Evolutionary conservation across 2,113 vertebrate genomes (phyloP).

Genomic region (Myiozetetes cayanensis): DNA sequence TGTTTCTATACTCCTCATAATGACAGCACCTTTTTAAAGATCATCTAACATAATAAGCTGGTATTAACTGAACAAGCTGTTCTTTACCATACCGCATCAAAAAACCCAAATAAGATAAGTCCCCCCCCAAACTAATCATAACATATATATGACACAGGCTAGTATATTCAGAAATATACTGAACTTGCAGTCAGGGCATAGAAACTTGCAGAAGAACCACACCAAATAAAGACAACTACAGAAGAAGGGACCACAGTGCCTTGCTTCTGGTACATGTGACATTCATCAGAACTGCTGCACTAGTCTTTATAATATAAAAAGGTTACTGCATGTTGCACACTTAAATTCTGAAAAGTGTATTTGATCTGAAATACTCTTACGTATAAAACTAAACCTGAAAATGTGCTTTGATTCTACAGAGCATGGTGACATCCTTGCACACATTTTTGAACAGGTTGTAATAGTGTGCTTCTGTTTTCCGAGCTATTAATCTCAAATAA

Average conservation of each 20-base stretch:
- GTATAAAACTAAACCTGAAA: neutral
- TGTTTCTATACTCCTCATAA: neutral
- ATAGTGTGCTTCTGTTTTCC: neutral
- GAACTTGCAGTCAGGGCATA: neutral
- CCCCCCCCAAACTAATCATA: neutral
- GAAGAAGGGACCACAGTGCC: neutral
- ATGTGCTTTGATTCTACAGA: neutral
- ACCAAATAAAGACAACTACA: neutral
- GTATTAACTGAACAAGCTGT: neutral
- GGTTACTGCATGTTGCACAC: rapidly evolving
- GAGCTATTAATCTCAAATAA: neutral
- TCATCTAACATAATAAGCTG: neutral
- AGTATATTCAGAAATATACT: neutral
- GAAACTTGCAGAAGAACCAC: neutral
- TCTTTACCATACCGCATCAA: neutral
- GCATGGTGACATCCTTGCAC: neutral
- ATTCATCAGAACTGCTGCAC: neutral
- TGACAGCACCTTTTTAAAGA: neutral
- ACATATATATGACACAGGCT: neutral
- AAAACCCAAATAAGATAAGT: neutral
- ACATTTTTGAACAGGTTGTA: neutral
- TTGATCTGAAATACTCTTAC: neutral
- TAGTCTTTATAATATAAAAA: neutral
- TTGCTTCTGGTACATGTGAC: rapidly evolving
- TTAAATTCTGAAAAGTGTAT: neutral